Base-by-base conservation (phyloP, 2,113 vertebrate genomes). In the Melanostigma gelatinosum region DNA sequence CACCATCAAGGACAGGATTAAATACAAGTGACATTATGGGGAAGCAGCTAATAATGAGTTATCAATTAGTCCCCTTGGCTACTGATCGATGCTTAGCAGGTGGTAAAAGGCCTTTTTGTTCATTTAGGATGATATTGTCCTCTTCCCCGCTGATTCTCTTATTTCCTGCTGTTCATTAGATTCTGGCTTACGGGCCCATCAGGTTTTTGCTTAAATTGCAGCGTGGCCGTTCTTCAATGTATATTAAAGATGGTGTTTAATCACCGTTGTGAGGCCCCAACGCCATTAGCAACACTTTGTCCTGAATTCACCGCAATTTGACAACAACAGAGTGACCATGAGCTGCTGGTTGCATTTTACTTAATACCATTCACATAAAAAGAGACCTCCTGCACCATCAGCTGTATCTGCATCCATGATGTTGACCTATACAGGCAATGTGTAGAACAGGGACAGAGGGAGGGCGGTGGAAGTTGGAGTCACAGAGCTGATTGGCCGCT, bases 61-160 rank as follows among this genome's bases (percentile, higher is more conserved):
- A 95, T 95, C 95, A 95, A 95, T 95, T 95, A 94, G 94, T 89
- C 93, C 88, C 91, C 78, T 92, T 93, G 89, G 93, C 92, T 90
- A 92, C 85, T 94, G 95, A 96, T 95, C 92, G 90, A 95, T 95
- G 94, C 87, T 84, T 90, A 88, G 93, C 93, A 96, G 95, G 95
- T 94, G 94, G 92, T 93, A 80, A 80, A 85, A 85, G 89, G 83
- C 93, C 90, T 94, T 94, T 94, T 89, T n/a, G 66, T 91, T 92
- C 92, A 93, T 94, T 94, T 92, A 92, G 89, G 87, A 85, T 87
- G 78, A 78, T 85, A 86, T 87, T 89, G 90, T 88, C 91, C 86
- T 85, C 83, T 87, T 88, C 84, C 76, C 77, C 32, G 71, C 81
- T 65, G 80, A 91, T 89, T 93, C 93, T 92, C 93, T 74, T 86